A percentile compares a stretch with the other conserved stretches of the same genome.
Conservation (phyloP, 2,888 invertebrate genomes). For the Heteromurus nitidus region DNA sequence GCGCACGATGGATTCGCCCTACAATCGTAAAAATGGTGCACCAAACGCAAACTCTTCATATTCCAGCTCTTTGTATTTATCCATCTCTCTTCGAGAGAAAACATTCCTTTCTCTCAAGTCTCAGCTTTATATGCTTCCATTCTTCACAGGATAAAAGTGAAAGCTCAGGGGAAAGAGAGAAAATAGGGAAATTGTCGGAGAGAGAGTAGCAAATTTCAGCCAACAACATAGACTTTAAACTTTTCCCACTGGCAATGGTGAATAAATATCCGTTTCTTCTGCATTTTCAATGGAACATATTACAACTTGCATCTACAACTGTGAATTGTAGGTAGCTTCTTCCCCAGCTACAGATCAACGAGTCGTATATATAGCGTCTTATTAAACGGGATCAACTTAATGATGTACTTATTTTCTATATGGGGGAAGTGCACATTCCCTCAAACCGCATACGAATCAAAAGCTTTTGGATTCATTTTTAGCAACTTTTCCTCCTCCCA, state of each 20-base stretch:
- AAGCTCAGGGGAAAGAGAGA: neutral
- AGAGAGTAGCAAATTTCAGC: neutral
- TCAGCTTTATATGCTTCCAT: neutral
- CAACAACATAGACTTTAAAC: constrained; percentile 26
- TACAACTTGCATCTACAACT: no score
- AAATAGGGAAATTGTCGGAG: neutral
- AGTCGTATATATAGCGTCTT: no score
- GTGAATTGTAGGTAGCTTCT: no score
- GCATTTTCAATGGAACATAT: constrained; percentile 2
- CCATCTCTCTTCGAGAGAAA: no score
- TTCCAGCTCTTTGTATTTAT: no score
- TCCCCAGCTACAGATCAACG: no score
- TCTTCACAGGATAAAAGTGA: neutral
- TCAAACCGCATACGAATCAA: neutral
- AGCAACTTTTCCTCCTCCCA: no score
- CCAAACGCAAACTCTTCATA: no score
- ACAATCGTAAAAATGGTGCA: no score
- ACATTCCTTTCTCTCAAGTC: no score
- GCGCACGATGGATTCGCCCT: no score
- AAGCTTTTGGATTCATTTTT: no score
- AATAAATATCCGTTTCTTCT: constrained; percentile 34
- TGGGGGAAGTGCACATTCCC: neutral
- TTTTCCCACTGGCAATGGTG: constrained; percentile 42
- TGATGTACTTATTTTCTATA: constrained; percentile 1
- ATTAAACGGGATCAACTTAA: neutral